phyloP scores from a whole-genome alignment of 2,888 invertebrate genomes.

The Pachydiplax longipennis region DNA sequence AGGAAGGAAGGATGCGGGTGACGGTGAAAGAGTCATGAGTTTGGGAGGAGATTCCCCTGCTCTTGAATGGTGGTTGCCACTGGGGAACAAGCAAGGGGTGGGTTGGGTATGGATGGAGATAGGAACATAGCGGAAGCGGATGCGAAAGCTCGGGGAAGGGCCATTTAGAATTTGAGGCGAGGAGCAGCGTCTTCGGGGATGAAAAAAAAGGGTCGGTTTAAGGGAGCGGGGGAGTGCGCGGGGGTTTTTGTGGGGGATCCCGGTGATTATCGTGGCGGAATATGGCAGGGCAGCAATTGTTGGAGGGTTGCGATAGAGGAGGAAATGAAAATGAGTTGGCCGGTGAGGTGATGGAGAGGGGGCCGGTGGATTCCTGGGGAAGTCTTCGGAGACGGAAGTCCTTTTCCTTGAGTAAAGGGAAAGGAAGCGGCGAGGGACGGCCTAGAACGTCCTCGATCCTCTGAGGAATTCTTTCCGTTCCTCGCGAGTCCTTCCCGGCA shows the following conservation, averaged over 20 bases:
- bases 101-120: background rate
- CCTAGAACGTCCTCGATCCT: background rate
- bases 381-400: background rate
- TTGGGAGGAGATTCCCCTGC: background rate
- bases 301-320: background rate
- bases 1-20: background rate
- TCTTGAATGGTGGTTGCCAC: background rate
- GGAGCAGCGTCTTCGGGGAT: background rate
- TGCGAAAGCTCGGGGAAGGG: background rate
- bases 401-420: background rate
- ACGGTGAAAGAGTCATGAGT: background rate
- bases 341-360: background rate
- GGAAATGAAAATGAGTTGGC: conserved; percentile 14
- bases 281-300: background rate
- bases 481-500: background rate
- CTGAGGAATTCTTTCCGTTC: background rate
- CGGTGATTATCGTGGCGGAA: conserved; percentile 29
- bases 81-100: background rate
- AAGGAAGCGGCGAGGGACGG: background rate
- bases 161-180: background rate
- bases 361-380: background rate
- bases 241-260: background rate
- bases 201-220: background rate
- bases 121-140: background rate
- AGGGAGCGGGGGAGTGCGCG: background rate